Evolutionary conservation across 2,888 invertebrate genomes (phyloP).

Genomic region (Pyralis farinalis): DNA sequence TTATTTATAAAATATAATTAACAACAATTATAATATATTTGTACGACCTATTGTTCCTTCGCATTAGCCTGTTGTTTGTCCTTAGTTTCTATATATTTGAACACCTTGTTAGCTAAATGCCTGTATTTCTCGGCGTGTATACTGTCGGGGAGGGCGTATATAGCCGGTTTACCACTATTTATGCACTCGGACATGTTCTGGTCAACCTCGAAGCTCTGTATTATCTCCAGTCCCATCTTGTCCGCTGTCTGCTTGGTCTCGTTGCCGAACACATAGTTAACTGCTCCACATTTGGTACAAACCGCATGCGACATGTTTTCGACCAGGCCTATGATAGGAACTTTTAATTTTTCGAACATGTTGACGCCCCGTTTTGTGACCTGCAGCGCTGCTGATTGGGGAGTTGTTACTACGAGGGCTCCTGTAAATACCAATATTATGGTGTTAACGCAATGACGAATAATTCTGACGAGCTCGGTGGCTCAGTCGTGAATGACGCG

Average conservation of each 20-base stretch:
- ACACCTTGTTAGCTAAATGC: conserved; percentile 66
- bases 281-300: conserved; percentile 89
- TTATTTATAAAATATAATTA: conserved; percentile 44
- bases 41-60: conserved; percentile 35
- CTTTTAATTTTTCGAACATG: conserved; percentile 92
- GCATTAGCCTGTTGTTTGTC: conserved; percentile 46
- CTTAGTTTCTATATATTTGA: conserved; percentile 62
- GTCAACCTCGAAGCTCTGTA: conserved; percentile 88
- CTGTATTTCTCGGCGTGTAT: conserved; percentile 70
- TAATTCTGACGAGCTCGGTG: too few species aligned
- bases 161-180: conserved; percentile 88
- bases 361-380: conserved; percentile 92
- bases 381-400: conserved; percentile 92
- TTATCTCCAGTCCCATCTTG: conserved; percentile 83
- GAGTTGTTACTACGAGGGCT: conserved; percentile 95
- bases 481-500: too few species aligned
- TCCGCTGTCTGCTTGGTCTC: conserved; percentile 82
- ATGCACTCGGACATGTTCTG: conserved; percentile 84
- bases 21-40: conserved; percentile 30
- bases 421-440: too few species aligned
- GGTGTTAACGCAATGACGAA: too few species aligned
- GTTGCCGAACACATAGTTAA: conserved; percentile 87
- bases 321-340: conserved; percentile 92
- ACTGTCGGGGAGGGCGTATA: conserved; percentile 83
- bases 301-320: conserved; percentile 93